A percentile compares a stretch with the other conserved stretches of the same genome.
Conservation (phyloP, 2,113 vertebrate species). For the Dipodomys stephensi region DNA sequence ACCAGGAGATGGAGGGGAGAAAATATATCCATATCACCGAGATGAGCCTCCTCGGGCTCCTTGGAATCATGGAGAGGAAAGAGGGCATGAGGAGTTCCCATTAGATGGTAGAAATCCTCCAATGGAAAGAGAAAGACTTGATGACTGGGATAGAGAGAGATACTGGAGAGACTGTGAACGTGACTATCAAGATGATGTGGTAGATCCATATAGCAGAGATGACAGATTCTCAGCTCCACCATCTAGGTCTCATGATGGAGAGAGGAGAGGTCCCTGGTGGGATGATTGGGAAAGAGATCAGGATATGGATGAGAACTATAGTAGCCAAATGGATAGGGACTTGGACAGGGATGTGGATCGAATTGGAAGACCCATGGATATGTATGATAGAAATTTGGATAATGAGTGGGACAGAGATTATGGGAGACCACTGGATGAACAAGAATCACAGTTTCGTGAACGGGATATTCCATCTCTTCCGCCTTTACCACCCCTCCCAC, state of each 20-base stretch:
- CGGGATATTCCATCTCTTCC: slow-evolving; percentile 90
- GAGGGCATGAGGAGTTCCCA: slow-evolving; percentile 88
- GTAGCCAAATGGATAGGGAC: slow-evolving; percentile 86
- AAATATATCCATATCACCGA: slow-evolving; percentile 84
- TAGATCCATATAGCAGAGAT: slow-evolving; percentile 90
- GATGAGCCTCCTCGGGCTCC: slow-evolving; percentile 83
- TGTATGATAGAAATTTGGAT: slow-evolving; percentile 88
- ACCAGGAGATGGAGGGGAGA: slow-evolving; percentile 81
- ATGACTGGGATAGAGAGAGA: slow-evolving; percentile 89
- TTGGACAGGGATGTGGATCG: slow-evolving; percentile 88
- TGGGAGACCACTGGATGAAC: slow-evolving; percentile 89
- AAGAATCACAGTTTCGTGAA: slow-evolving; percentile 90
- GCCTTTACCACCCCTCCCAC: slow-evolving; percentile 88
- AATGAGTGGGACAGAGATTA: slow-evolving; percentile 90
- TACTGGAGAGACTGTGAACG: slow-evolving; percentile 92
- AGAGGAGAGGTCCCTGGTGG: slow-evolving; percentile 87
- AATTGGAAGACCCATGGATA: slow-evolving; percentile 89
- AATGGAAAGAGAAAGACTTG: slow-evolving; percentile 84
- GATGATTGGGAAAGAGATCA: slow-evolving; percentile 88
- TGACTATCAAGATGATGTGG: slow-evolving; percentile 90
- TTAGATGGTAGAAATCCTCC: slow-evolving; percentile 87
- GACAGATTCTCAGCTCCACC: slow-evolving; percentile 89
- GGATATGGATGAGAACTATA: slow-evolving; percentile 84
- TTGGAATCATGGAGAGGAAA: slow-evolving; percentile 89
- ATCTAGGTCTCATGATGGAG: slow-evolving; percentile 88